Conservation (phyloP, 2,888 invertebrate species). For the Synanthedon tipuliformis region DNA sequence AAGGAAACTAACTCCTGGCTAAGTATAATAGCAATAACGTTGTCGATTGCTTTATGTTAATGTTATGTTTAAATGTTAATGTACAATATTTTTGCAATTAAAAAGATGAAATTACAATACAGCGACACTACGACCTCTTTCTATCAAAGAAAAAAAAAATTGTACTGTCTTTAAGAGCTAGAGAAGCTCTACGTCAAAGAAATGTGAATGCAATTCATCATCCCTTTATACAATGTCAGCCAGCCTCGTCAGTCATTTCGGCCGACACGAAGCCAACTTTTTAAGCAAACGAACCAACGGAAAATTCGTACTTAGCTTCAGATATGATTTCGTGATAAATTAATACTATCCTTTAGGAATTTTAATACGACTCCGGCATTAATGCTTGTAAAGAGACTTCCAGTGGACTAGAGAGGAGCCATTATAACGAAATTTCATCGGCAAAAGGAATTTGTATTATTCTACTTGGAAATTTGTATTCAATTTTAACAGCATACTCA, state of each 20-base stretch:
- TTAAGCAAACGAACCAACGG: constrained; percentile 1
- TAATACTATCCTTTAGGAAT: constrained; percentile 1
- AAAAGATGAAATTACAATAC: neutral
- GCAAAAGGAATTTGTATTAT: too few species aligned
- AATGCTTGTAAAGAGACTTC: neutral
- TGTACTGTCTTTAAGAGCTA: neutral
- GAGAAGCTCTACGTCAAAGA: constrained; percentile 1
- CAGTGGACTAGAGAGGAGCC: neutral
- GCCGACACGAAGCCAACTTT: constrained; percentile 11
- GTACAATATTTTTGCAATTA: neutral
- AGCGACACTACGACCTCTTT: neutral
- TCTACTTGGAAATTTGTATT: too few species aligned
- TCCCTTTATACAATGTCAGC: constrained; percentile 3
- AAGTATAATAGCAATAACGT: too few species aligned
- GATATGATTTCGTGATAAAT: constrained; percentile 4
- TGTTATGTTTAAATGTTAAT: too few species aligned
- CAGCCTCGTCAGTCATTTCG: constrained; percentile 7
- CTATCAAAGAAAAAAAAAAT: neutral
- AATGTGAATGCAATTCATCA: constrained; percentile 23
- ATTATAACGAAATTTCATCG: too few species aligned
- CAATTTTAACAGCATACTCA: too few species aligned
- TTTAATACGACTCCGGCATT: neutral
- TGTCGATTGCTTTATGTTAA: too few species aligned
- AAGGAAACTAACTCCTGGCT: too few species aligned
- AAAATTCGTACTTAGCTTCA: constrained; percentile 3